A percentile compares a stretch with the other conserved stretches of the same genome.
Evolutionary conservation across 1,140 invertebrate genomes (phyloP).

Genomic region (Aphelenchoides fujianensis): DNA sequence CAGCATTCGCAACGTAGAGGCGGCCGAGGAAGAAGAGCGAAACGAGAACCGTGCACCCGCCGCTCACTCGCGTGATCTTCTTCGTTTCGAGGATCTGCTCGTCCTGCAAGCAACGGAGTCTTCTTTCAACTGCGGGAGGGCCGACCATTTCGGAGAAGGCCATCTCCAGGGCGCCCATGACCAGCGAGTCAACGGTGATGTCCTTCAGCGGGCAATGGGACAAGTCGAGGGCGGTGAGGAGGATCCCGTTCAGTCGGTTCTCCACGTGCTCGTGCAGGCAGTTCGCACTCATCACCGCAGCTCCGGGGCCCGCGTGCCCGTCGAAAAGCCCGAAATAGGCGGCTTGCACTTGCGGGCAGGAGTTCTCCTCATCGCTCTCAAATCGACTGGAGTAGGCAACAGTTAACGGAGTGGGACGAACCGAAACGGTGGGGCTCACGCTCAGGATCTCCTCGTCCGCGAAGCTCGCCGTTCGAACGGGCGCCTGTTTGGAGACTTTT

Average conservation of each 20-base stretch:
- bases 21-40: conserved; percentile 76
- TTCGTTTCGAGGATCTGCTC: conserved; percentile 70
- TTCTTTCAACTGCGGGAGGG: neutral
- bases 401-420: neutral
- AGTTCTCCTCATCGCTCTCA: conserved; percentile 61
- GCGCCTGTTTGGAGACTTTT: conserved; percentile 23
- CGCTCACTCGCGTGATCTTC: conserved; percentile 67
- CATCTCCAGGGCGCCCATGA: conserved; percentile 72
- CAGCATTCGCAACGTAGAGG: conserved; percentile 80
- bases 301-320: conserved; percentile 79
- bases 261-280: conserved; percentile 77
- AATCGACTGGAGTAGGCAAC: conserved; percentile 13
- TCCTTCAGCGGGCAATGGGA: conserved; percentile 21
- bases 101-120: conserved; percentile 66
- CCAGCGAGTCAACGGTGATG: conserved; percentile 68
- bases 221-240: conserved; percentile 46
- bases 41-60: conserved; percentile 80
- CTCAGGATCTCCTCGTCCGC: conserved; percentile 33
- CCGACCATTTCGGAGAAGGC: conserved; percentile 73
- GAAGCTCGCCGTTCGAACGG: neutral
- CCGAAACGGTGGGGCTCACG: conserved; percentile 26
- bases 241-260: conserved; percentile 45
- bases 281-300: conserved; percentile 75
- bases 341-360: conserved; percentile 34
- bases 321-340: conserved; percentile 81